Percentiles rank a stretch among this genome's conserved stretches.
phyloP scores from a whole-genome alignment of 2,113 vertebrate genomes.

The Eptesicus fuscus region DNA sequence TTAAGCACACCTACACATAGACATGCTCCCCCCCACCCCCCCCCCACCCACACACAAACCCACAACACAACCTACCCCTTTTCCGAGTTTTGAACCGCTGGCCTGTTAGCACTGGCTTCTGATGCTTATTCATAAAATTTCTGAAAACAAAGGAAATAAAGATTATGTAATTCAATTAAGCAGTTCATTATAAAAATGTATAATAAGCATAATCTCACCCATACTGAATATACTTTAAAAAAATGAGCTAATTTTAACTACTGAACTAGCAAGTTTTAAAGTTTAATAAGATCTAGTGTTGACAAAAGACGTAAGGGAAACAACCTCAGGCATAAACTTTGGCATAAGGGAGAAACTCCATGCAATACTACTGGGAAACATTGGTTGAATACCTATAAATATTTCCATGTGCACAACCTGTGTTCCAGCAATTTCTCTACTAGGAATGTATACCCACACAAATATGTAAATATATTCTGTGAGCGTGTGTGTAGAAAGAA shows the following conservation, averaged over 20 bases:
- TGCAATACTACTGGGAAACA: background rate
- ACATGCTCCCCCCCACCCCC: too few relatives aligned
- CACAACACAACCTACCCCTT: constrained; percentile 88
- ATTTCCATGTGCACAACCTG: background rate
- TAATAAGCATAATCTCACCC: background rate
- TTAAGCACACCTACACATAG: background rate
- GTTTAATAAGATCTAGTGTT: background rate
- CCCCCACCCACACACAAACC: background rate
- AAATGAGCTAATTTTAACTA: background rate
- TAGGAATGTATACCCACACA: background rate
- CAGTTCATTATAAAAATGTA: background rate
- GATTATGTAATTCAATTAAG: background rate
- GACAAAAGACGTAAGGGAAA: background rate
- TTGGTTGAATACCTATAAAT: background rate
- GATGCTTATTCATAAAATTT: constrained; percentile 99
- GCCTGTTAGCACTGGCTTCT: constrained; percentile 97
- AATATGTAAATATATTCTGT: background rate
- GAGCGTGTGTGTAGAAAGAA: background rate
- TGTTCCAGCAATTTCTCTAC: background rate
- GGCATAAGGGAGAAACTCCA: background rate
- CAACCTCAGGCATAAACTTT: background rate
- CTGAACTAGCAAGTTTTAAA: background rate
- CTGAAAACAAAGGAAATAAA: constrained; percentile 77
- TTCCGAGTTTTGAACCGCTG: constrained; percentile 98
- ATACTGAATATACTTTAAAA: background rate